A percentile compares a stretch with the other conserved stretches of the same genome.
Evolutionary conservation across 2,888 invertebrate species (phyloP).

Genomic region (Apotomis betuletana): DNA sequence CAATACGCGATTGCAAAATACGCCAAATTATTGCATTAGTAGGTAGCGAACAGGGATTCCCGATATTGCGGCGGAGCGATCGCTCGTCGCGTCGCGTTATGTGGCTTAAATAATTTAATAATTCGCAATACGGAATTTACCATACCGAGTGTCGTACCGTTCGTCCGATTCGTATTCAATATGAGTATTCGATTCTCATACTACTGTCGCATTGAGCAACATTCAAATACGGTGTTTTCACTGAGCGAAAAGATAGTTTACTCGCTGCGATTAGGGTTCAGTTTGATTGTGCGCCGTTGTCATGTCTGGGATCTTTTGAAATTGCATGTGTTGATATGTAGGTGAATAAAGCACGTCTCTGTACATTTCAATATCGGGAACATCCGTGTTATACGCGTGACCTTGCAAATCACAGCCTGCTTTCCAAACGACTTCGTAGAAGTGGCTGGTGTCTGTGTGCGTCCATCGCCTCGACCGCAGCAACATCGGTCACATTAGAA

Average conservation of each 20-base stretch:
- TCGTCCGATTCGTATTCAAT: constrained; percentile 81
- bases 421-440: constrained; percentile 83
- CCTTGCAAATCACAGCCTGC: constrained; percentile 84
- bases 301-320: constrained; percentile 76
- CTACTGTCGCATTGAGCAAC: constrained; percentile 80
- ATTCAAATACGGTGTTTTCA: constrained; percentile 62
- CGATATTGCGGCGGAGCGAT: constrained; percentile 82
- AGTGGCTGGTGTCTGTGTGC: constrained; percentile 76
- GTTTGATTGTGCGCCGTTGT: constrained; percentile 52
- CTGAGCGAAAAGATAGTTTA: constrained; percentile 68
- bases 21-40: constrained; percentile 84
- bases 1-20: constrained; percentile 83
- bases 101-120: constrained; percentile 84
- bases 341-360: constrained; percentile 82
- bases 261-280: constrained; percentile 63
- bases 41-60: constrained; percentile 82
- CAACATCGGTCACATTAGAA: constrained; percentile 41
- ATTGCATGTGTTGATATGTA: constrained; percentile 80
- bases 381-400: constrained; percentile 84
- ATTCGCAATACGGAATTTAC: constrained; percentile 83
- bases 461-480: constrained; percentile 60
- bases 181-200: constrained; percentile 84
- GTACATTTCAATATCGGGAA: constrained; percentile 84
- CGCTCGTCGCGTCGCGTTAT: constrained; percentile 77
- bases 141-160: constrained; percentile 82